Percentiles rank a stretch among this genome's conserved stretches.
Evolutionary conservation across 35 echinoderm and acorn worm genomes (phyloP).

Genomic region (Amphiura filiformis): DNA sequence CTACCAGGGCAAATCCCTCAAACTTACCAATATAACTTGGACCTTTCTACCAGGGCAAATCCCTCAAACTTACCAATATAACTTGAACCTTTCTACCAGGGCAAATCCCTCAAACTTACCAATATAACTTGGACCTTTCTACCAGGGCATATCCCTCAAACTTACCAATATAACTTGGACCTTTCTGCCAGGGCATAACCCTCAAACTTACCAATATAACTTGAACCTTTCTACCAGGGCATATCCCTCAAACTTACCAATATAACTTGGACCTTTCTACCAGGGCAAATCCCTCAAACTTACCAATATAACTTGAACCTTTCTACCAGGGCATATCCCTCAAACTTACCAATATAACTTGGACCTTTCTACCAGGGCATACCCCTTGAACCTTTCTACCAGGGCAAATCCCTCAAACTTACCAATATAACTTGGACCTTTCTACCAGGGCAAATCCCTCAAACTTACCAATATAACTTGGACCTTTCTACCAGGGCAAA

Average conservation of each 20-base stretch:
- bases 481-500: conserved; percentile 90
- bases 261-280: background rate
- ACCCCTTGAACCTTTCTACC: conserved; percentile 13
- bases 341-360: conserved; percentile 75
- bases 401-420: background rate
- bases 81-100: conserved; percentile 83
- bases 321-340: background rate
- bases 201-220: background rate
- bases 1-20: conserved; percentile 27
- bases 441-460: conserved; percentile 88
- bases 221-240: background rate
- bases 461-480: conserved; percentile 74
- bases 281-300: background rate
- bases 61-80: conserved; percentile 62
- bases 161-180: background rate
- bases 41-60: too few relatives aligned
- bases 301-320: background rate
- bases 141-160: background rate
- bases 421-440: conserved; percentile 92
- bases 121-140: conserved; percentile 66
- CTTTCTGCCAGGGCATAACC: background rate
- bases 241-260: background rate
- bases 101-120: conserved; percentile 78
- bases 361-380: conserved; percentile 80
- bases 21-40: background rate